Evolutionary conservation across 1,140 invertebrate species (phyloP).

Genomic region (Acromyrmex charruanus): DNA sequence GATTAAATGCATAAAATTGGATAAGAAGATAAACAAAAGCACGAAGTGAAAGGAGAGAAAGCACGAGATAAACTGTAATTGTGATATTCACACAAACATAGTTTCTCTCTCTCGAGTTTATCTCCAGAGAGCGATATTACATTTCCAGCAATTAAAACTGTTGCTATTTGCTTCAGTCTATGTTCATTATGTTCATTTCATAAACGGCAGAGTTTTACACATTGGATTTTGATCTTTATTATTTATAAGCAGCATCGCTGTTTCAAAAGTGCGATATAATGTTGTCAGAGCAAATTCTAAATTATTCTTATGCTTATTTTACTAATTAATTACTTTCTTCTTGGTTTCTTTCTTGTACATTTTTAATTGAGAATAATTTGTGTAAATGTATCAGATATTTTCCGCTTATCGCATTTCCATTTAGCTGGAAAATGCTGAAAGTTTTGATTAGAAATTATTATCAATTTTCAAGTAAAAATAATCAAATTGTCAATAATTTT

Average conservation of each 20-base stretch:
- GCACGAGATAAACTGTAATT: conserved; percentile 2
- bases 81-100: conserved; percentile 9
- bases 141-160: conserved; percentile 36
- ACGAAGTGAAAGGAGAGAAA: background rate
- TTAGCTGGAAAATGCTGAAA: background rate
- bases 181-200: background rate
- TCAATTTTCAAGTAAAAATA: background rate
- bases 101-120: conserved; percentile 1
- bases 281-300: background rate
- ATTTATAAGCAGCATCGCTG: background rate
- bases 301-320: background rate
- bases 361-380: background rate
- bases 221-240: conserved; percentile 3
- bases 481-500: background rate
- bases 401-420: background rate
- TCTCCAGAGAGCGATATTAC: background rate
- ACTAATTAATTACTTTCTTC: background rate
- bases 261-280: background rate
- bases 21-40: background rate
- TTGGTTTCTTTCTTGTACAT: background rate
- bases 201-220: conserved; percentile 3
- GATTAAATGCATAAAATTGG: conserved; percentile 8
- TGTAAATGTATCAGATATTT: background rate
- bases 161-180: background rate
- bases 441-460: too few relatives aligned